Evolutionary conservation across 2,113 vertebrate genomes (phyloP).

Genomic region (Labeo rohita): DNA sequence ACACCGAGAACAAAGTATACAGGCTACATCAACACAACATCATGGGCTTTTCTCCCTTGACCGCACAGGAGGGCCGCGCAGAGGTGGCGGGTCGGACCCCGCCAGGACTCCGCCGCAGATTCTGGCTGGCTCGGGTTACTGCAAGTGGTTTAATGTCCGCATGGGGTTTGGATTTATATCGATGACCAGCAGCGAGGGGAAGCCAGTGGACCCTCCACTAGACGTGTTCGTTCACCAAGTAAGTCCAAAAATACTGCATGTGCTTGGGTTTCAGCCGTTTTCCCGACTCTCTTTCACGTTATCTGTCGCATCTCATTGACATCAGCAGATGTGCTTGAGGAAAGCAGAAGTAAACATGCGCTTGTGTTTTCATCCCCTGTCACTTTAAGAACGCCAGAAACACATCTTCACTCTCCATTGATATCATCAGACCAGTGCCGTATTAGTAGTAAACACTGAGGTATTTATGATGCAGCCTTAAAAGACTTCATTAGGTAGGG

Average conservation of each 20-base stretch:
- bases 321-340: constrained; percentile 31
- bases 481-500: not conserved
- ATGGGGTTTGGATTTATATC: constrained; percentile 99
- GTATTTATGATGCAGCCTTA: not conserved
- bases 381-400: constrained; percentile 40
- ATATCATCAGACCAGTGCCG: not conserved
- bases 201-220: constrained; percentile 88
- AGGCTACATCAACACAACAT: constrained; percentile 15
- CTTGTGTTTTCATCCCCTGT: constrained; percentile 40
- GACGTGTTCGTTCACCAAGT: constrained; percentile 99
- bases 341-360: constrained; percentile 35
- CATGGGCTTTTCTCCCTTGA: constrained; percentile 47
- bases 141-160: constrained; percentile 99
- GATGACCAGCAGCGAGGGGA: constrained; percentile 94
- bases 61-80: constrained; percentile 89
- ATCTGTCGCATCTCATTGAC: constrained; percentile 13
- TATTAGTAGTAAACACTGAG: constrained; percentile 30
- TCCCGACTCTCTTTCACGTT: constrained; percentile 33
- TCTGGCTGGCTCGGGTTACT: constrained; percentile 92
- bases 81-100: constrained; percentile 89
- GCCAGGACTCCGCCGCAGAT: constrained; percentile 85
- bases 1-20: not conserved
- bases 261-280: not conserved
- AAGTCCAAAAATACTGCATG: constrained; percentile 70
- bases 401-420: constrained; percentile 20